phyloP scores from a whole-genome alignment of 1,140 invertebrate genomes.

The Trissolcus basalis region DNA sequence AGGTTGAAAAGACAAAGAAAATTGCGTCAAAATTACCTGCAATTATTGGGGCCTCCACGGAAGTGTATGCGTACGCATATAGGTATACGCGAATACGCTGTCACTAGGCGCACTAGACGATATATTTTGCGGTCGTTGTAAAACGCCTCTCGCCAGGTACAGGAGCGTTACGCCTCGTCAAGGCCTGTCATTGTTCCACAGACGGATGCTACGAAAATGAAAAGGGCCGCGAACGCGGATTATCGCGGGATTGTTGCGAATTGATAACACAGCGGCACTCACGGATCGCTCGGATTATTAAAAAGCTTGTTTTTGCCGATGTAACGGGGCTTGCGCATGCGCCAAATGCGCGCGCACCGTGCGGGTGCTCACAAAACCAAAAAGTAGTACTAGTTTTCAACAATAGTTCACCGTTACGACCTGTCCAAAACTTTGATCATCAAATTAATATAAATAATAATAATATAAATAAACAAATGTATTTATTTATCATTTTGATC shows the following conservation, averaged over 20 bases:
- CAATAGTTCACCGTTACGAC: too few relatives aligned
- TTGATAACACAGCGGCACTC: conserved; percentile 24
- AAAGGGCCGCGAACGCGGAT: neutral
- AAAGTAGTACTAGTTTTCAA: too few relatives aligned
- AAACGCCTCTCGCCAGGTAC: neutral
- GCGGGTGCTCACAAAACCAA: neutral
- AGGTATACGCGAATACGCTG: conserved; percentile 26
- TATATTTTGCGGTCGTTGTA: conserved; percentile 1
- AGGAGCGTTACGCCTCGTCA: neutral
- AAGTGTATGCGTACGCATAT: conserved; percentile 12
- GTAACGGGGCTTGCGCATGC: conserved; percentile 24
- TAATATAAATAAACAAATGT: too few relatives aligned
- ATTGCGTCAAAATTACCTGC: neutral
- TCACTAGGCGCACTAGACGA: conserved; percentile 26
- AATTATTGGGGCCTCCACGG: conserved; percentile 1
- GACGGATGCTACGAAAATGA: neutral
- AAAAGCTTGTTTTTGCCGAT: conserved; percentile 49
- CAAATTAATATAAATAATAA: too few relatives aligned
- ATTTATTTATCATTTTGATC: too few relatives aligned
- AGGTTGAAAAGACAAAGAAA: too few relatives aligned
- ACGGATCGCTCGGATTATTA: conserved; percentile 42
- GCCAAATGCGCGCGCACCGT: conserved; percentile 26
- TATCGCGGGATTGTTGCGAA: conserved; percentile 1
- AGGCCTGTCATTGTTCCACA: conserved; percentile 5
- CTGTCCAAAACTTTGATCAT: too few relatives aligned